Conservation (phyloP, 2,888 invertebrate genomes). For the Drosophila melanosoma region DNA sequence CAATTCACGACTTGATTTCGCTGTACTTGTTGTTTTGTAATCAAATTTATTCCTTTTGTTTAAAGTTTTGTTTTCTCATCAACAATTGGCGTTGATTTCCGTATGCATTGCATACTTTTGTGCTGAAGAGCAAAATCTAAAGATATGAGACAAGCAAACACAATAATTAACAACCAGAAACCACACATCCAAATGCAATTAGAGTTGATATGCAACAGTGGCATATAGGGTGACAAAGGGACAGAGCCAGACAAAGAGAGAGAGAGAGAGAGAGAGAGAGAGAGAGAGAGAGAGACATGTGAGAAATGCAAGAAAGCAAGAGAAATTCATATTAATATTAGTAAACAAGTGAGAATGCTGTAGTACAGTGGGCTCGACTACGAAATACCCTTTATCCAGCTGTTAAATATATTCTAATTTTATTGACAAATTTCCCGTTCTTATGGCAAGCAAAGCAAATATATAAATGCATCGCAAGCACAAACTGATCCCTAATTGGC, state of each 20-base stretch:
- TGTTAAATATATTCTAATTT: no score
- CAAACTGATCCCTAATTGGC: no score
- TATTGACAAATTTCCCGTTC: no score
- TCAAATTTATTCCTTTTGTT: not conserved
- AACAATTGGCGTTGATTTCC: not conserved
- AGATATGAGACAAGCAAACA: not conserved
- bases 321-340: constrained; percentile 7
- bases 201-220: constrained; percentile 14
- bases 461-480: no score
- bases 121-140: constrained; percentile 1
- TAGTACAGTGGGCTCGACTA: no score
- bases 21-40: not conserved
- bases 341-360: no score
- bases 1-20: not conserved
- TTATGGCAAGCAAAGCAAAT: no score
- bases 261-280: not conserved
- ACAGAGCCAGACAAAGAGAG: not conserved
- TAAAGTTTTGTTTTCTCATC: not conserved
- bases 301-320: not conserved
- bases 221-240: not conserved
- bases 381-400: no score
- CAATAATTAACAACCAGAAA: constrained; percentile 1
- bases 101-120: constrained; percentile 27
- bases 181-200: constrained; percentile 10
- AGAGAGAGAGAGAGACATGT: not conserved